Base-by-base conservation (phyloP, 1,140 invertebrate genomes). In the Trissolcus basalis region DNA sequence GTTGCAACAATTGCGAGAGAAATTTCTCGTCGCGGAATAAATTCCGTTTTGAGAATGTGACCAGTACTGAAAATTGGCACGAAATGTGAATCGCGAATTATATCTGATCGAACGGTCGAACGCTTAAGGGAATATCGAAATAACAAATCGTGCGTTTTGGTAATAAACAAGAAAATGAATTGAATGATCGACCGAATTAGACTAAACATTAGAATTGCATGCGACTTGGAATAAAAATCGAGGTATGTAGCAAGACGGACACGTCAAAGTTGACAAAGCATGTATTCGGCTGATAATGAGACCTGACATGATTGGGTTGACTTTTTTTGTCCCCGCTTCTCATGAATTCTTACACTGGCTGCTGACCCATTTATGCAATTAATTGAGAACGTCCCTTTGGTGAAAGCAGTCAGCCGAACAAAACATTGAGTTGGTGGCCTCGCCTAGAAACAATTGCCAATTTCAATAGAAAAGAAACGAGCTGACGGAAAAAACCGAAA, bases 341-440 rank as follows among this genome's bases (percentile, higher is more conserved):
- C 48, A 63, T 60, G 59, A 64, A 73, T 73, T 78, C 69, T 69
- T 78, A 59, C 48, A 54, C 19, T 54, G 43, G 69, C 64, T 65
- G 50, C 54, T 67, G 75, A 78, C 69, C 75, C 69, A 78, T 78
- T 69, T 73, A 78, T 53, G 69, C 69, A 73, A 64, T 73, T 78
- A 69, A 78, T 73, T 65, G 75, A 78, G 69, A 78, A 73, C 69
- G 75, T 78, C 75, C 65, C 64, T 73, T 73, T 12, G 69, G 75
- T 73, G 69, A 78, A 78, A 78, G 75, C 75, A 73, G 59, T 55
- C 58, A 70, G 64, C 55, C 59, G 69, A 65, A 73, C 59, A 54
- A 56, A 70, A 70, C 60, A 39, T 35, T 45, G 59, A 72, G 63
- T 65, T 51, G 68, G 64, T 64, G 63, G 51, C 74, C 68, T 77